Percentiles rank a stretch among this genome's conserved stretches.
phyloP scores from a whole-genome alignment of 2,113 vertebrate genomes.

The Pomatostomus ruficeps region DNA sequence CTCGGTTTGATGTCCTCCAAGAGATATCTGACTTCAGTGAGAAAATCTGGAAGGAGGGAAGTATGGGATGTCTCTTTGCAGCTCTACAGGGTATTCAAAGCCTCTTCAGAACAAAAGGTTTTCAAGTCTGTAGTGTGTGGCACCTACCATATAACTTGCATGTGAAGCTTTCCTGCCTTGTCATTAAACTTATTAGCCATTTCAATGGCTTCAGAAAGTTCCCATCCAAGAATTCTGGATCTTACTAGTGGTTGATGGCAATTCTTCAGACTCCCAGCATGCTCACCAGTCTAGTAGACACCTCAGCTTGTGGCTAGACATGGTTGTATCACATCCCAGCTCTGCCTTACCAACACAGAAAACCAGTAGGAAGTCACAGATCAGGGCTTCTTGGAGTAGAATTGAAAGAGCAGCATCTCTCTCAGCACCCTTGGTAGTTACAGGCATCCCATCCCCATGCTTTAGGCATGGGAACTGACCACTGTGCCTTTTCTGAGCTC shows the following conservation, averaged over 20 bases:
- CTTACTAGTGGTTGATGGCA: not conserved
- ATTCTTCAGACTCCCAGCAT: not conserved
- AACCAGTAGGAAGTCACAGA: not conserved
- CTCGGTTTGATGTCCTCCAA: not conserved
- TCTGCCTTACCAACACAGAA: not conserved
- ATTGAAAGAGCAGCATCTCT: not conserved
- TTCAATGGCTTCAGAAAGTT: not conserved
- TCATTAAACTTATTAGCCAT: not conserved
- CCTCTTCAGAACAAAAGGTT: not conserved
- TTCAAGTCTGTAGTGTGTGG: not conserved
- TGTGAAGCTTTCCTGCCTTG: not conserved
- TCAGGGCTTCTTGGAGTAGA: not conserved
- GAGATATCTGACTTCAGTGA: not conserved
- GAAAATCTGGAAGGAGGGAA: not conserved
- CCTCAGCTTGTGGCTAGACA: not conserved
- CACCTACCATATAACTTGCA: not conserved
- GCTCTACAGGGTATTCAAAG: not conserved
- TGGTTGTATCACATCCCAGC: not conserved
- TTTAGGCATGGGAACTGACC: not conserved
- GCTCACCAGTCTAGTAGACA: not conserved
- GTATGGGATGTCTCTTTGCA: not conserved
- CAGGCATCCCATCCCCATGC: fast-evolving
- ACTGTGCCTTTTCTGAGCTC: not conserved
- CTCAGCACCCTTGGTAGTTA: not conserved
- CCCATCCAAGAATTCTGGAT: not conserved